Conservation (phyloP, 2,797 vertebrate genomes). For the Pangasius larnaudii region DNA sequence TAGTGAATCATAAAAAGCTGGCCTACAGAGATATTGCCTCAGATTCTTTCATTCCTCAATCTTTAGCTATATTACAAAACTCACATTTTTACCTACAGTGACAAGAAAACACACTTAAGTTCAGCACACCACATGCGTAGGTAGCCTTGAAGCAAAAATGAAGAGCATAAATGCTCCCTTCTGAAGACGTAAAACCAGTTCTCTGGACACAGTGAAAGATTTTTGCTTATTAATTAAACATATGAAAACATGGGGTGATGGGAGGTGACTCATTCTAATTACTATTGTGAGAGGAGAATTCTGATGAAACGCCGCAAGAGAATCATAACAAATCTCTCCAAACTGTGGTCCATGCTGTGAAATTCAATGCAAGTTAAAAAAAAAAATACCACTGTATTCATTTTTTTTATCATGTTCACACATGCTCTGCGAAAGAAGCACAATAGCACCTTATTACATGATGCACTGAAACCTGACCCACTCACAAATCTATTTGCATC, state of each 20-base stretch:
- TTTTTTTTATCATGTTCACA: conserved; percentile 16
- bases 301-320: not conserved
- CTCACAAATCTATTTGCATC: conserved; percentile 44
- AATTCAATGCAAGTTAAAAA: not conserved
- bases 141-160: conserved; percentile 11
- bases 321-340: not conserved
- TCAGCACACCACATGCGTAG: not conserved
- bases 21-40: not conserved
- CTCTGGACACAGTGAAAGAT: not conserved
- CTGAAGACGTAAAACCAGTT: not conserved
- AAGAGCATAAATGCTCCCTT: conserved; percentile 8
- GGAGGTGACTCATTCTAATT: not conserved
- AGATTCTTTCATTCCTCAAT: not conserved
- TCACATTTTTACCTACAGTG: conserved; percentile 20
- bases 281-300: not conserved
- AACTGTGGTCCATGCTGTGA: not conserved
- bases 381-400: conserved; percentile 3
- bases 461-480: conserved; percentile 45
- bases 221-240: not conserved
- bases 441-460: conserved; percentile 32
- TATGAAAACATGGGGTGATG: not conserved
- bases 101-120: conserved; percentile 31
- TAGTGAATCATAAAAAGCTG: not conserved
- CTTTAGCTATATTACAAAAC: conserved; percentile 28
- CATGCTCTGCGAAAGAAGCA: conserved; percentile 22